phyloP scores from a whole-genome alignment of 2,797 vertebrate species.

The Anguilla megastoma region DNA sequence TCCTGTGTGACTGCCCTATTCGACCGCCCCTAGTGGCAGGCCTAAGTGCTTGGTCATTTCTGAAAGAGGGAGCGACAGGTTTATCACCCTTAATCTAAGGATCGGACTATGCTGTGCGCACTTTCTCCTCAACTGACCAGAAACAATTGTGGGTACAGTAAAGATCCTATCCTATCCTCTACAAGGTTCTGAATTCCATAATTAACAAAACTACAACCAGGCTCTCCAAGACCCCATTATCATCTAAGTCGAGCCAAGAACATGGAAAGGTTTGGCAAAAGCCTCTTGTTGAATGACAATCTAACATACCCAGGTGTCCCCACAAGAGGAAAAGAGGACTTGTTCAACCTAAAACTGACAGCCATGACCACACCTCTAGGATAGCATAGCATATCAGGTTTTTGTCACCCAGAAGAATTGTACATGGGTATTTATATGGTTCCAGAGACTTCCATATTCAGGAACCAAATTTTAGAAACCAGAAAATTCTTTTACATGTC shows the following conservation, averaged over 20 bases:
- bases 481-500: background rate
- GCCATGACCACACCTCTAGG: background rate
- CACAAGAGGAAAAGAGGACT: background rate
- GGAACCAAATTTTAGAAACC: background rate
- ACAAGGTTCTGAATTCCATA: background rate
- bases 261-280: background rate
- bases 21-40: no score
- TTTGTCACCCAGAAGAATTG: background rate
- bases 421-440: background rate
- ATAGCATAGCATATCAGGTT: background rate
- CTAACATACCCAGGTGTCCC: background rate
- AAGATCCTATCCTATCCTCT: background rate
- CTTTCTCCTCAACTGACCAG: background rate
- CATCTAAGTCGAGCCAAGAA: background rate
- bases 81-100: no score
- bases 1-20: no score
- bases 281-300: background rate
- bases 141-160: background rate
- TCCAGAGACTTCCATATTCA: background rate
- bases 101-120: background rate
- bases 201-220: background rate
- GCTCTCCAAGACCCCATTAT: background rate
- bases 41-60: background rate
- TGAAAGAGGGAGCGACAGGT: background rate
- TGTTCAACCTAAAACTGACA: background rate